Base-by-base conservation (phyloP, 2,888 invertebrate species). In the Latrodectus elegans region DNA sequence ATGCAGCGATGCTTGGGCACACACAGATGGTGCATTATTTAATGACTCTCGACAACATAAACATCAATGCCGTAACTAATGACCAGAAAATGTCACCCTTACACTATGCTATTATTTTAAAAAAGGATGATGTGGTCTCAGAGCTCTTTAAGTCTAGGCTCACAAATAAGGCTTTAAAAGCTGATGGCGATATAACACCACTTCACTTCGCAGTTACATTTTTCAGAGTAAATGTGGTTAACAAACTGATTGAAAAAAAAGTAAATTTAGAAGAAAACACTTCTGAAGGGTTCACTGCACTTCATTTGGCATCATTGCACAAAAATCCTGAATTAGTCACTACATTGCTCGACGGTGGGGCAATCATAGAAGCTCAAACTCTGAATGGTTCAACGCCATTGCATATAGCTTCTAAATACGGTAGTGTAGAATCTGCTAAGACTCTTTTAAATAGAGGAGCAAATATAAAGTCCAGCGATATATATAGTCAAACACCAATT, bases 151-250 rank as follows among this genome's bases (percentile, higher is more conserved):
- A 70, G 12, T 10, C 15, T 70, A 26, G 10, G 15, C 4, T 3
- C 9, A 70, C 49, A 12, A 15, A 70, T 70, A 26, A 14, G 9
- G 26, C 17, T 38, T 15, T 49, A 12, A n/a, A 38, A 9, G 26
- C 70, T 15, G 38, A 4, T 70, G 70, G 26, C 12, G 38, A 49
- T 38, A 49, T 26, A 9, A 70, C 70, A 38, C 70, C 70, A 70
- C 26, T 70, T 11, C 70, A 70, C 49, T 9, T 70, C 17, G 22
- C 70, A 70, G 70, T 70, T 70, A 14, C 70, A 14, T n/a, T n/a
- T n/a, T 15, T 15, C 9, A 22, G 26, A 26, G 22, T 49, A 38
- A 49, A 70, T 38, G 38, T 70, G 9, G 38, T 49, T 38, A 49
- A 15, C 3, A 26, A 38, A 8, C 49, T 70, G 14, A 15, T 70